Base-by-base conservation (phyloP, 2,797 vertebrate genomes). In the Premnoplex brunnescens region DNA sequence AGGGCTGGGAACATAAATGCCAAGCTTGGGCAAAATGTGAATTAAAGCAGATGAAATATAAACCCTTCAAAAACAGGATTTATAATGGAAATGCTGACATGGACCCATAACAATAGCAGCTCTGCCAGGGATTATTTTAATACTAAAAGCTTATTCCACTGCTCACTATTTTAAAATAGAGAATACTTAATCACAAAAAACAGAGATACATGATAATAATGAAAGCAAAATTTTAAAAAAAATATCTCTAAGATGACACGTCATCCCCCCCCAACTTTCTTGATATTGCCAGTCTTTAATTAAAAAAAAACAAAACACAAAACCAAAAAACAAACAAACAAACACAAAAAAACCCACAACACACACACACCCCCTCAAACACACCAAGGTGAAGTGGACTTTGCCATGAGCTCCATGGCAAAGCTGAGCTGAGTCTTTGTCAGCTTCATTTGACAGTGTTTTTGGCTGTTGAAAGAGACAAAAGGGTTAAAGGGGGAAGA, bases 51-150 rank as follows among this genome's bases (percentile, higher is more conserved):
- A 94, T 96, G 95, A 96, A 96, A 93, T 95, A 96, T 94, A 97
- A 97, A 95, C 81, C 93, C 64, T 95, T 97, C 89, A 91, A 95
- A 97, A 95, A 21, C 55, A 82, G 92, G 94, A 97, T 97, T 97
- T 95, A 88, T 95, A 88, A 93, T 72, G 87, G 89, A 95, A 97
- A 96, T n/a, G 36, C 95, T 97, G 91, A 97, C 96, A 97, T 54
- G 49, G 91, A 95, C 85, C 89, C 77, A 17, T 93, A 97, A 97
- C 87, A 96, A 91, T 83, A 89, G 85, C 89, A 97, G 87, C 76
- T 96, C 91, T 97, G 95, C 92, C 92, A 97, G 85, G 94, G 95
- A 97, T 97, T 96, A 96, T 91, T 96, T 96, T 97, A 97, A 97
- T 96, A 94, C 96, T 91, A 94, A 97, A 97, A 97, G 91, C 97